A percentile compares a stretch with the other conserved stretches of the same genome.
Evolutionary conservation across 2,888 invertebrate genomes (phyloP).

Genomic region (Tenthredo mesomela): DNA sequence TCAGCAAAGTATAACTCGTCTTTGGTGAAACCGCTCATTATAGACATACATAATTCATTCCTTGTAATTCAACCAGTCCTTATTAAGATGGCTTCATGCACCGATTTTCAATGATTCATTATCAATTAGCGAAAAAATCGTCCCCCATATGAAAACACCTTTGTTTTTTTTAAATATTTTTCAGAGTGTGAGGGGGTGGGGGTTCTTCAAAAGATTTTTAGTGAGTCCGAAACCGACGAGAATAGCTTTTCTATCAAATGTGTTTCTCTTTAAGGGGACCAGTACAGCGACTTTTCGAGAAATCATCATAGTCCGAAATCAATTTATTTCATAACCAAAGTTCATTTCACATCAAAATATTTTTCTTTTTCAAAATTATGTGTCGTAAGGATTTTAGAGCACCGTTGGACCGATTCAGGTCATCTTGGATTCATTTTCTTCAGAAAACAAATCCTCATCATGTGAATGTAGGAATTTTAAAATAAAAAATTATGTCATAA

Average conservation of each 20-base stretch:
- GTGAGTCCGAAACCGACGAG: background rate
- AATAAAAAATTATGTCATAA: too few species aligned
- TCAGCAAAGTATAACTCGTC: background rate
- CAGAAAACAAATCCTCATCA: too few species aligned
- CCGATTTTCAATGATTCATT: background rate
- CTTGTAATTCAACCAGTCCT: background rate
- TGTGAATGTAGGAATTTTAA: too few species aligned
- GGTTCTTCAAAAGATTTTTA: slow-evolving; percentile 22
- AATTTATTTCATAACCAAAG: too few species aligned
- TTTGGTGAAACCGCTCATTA: background rate
- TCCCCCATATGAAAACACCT: background rate
- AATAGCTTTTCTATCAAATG: slow-evolving; percentile 29
- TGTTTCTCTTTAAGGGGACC: background rate
- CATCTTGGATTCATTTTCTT: too few species aligned
- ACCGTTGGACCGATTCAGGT: too few species aligned
- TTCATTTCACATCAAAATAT: too few species aligned
- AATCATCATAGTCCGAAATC: too few species aligned
- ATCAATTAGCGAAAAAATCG: background rate
- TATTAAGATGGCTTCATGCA: background rate
- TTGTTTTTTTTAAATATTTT: background rate
- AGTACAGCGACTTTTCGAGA: too few species aligned
- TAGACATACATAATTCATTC: background rate
- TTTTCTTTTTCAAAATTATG: too few species aligned
- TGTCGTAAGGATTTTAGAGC: too few species aligned
- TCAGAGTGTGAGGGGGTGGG: background rate